Evolutionary conservation across 2,888 invertebrate species (phyloP).

Genomic region (Thysanoteuthis rhombus): DNA sequence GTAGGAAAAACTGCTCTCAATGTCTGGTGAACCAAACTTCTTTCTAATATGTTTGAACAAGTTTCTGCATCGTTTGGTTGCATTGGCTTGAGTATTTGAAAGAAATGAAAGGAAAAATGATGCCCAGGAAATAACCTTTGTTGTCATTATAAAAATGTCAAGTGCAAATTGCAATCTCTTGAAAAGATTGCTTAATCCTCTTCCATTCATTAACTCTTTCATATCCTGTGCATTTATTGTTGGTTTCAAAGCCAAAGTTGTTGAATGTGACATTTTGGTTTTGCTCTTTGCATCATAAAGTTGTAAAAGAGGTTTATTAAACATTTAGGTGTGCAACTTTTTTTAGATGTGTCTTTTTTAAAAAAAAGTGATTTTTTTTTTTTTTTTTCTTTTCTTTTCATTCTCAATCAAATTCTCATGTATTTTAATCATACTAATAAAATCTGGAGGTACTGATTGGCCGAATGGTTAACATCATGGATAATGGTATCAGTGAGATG

Average conservation of each 20-base stretch:
- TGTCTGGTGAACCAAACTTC: background rate
- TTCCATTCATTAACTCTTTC: too few relatives aligned
- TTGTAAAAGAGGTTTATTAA: too few relatives aligned
- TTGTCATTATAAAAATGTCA: background rate
- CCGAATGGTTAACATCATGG: too few relatives aligned
- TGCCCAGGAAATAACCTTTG: background rate
- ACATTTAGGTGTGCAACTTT: too few relatives aligned
- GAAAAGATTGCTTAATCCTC: background rate
- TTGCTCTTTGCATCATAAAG: background rate
- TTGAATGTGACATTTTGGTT: background rate
- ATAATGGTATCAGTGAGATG: too few relatives aligned
- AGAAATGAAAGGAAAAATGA: background rate
- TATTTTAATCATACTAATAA: too few relatives aligned
- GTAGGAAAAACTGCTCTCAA: background rate
- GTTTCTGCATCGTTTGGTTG: background rate
- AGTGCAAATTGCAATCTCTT: background rate
- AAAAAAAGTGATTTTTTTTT: too few relatives aligned
- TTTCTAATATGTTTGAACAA: background rate
- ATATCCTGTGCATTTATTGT: background rate
- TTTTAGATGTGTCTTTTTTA: too few relatives aligned
- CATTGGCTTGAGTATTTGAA: background rate
- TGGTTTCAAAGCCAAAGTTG: background rate
- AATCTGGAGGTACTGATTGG: too few relatives aligned
- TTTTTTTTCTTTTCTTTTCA: too few relatives aligned
- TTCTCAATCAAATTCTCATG: too few relatives aligned